Percentiles rank a stretch among this genome's conserved stretches.
phyloP scores from a whole-genome alignment of 53 echinoderm and acorn worm species.

The Mesocentrotus franciscanus region DNA sequence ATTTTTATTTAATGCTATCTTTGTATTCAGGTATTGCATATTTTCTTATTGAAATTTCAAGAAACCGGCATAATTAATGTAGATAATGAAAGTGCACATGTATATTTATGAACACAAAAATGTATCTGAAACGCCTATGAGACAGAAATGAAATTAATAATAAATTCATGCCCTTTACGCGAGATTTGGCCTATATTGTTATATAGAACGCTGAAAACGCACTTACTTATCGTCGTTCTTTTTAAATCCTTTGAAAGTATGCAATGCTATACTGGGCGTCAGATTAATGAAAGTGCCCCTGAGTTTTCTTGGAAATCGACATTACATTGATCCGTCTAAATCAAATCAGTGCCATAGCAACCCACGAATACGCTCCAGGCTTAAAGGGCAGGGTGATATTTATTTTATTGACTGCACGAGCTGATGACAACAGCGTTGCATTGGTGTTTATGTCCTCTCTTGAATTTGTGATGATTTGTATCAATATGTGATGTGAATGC shows the following conservation, averaged over 20 bases:
- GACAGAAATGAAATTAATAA: too few relatives aligned
- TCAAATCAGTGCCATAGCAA: constrained; percentile 31
- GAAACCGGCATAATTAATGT: too few relatives aligned
- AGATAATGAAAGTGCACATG: too few relatives aligned
- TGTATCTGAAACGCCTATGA: not conserved
- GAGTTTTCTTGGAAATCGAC: constrained; percentile 18
- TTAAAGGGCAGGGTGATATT: not conserved
- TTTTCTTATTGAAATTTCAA: too few relatives aligned
- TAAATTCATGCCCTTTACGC: too few relatives aligned
- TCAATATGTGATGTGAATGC: too few relatives aligned
- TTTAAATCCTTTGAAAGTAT: not conserved
- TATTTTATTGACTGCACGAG: not conserved
- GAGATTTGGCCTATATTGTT: not conserved
- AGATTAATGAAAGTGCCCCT: constrained; percentile 18
- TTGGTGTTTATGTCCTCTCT: not conserved
- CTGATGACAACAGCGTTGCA: not conserved
- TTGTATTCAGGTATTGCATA: too few relatives aligned
- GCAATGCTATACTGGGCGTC: not conserved
- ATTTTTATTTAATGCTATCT: too few relatives aligned
- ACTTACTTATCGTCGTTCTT: not conserved
- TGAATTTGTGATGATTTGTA: not conserved
- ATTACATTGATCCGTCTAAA: constrained; percentile 29
- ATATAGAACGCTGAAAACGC: not conserved
- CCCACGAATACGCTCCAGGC: not conserved
- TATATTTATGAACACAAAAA: too few relatives aligned